Conservation (phyloP, 2,797 vertebrate genomes). For the Aphelocoma californica region DNA sequence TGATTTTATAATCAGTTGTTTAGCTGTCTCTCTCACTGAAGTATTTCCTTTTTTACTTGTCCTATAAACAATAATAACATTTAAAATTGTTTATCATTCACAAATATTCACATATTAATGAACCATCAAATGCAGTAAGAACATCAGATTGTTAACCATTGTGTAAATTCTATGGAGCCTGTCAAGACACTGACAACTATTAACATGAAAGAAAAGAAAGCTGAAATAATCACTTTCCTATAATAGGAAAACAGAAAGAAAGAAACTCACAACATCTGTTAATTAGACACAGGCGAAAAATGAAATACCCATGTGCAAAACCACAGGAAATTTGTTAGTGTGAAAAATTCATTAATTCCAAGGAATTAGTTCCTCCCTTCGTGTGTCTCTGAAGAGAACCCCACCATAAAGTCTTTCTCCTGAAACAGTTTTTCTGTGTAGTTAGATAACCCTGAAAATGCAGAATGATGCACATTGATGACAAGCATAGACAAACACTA, state of each 20-base stretch:
- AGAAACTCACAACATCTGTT: not conserved
- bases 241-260: not conserved
- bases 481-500: not conserved
- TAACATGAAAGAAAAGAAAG: not conserved
- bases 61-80: not conserved
- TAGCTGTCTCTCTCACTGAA: not conserved
- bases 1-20: not conserved
- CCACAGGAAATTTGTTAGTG: not conserved
- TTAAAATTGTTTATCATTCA: not conserved
- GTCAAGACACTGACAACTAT: not conserved
- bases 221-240: not conserved
- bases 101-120: not conserved
- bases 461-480: not conserved
- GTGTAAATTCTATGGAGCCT: not conserved
- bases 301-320: not conserved
- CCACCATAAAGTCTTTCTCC: not conserved
- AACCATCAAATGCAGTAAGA: not conserved
- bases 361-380: not conserved
- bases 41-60: not conserved
- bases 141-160: not conserved
- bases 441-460: not conserved
- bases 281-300: not conserved
- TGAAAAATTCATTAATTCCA: not conserved
- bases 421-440: not conserved
- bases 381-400: not conserved